Evolutionary conservation across 2,888 invertebrate genomes (phyloP).

Genomic region (Drosophila cognata): DNA sequence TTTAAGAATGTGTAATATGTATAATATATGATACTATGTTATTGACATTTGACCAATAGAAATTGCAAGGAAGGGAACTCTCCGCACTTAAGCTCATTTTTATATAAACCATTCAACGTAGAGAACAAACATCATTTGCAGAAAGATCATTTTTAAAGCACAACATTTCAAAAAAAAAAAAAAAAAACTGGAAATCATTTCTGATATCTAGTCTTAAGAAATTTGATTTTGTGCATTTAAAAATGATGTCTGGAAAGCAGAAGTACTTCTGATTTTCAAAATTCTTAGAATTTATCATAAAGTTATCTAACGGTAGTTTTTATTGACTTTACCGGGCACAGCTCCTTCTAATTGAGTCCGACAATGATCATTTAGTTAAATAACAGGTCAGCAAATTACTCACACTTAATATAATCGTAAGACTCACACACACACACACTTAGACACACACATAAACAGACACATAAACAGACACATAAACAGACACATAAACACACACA

Average conservation of each 20-base stretch:
- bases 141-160: too few species aligned
- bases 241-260: too few species aligned
- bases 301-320: neutral
- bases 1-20: neutral
- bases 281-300: neutral
- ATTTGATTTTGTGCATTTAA: neutral
- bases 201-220: too few species aligned
- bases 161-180: too few species aligned
- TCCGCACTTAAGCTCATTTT: too few species aligned
- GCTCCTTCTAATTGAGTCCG: conserved; percentile 23
- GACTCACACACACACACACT: conserved; percentile 9
- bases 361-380: conserved; percentile 67
- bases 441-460: neutral
- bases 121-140: too few species aligned
- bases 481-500: neutral
- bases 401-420: conserved; percentile 53
- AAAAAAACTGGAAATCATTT: too few species aligned
- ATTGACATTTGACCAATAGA: neutral
- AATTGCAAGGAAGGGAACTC: too few species aligned
- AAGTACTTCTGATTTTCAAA: neutral
- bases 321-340: conserved; percentile 12
- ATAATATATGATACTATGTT: neutral
- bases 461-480: neutral
- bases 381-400: conserved; percentile 67
- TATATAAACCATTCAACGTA: too few species aligned